Evolutionary conservation across 2,888 invertebrate genomes (phyloP), one percentile per base, ranked within the genome.

Genomic region (Drosophila longiperda): DNA sequence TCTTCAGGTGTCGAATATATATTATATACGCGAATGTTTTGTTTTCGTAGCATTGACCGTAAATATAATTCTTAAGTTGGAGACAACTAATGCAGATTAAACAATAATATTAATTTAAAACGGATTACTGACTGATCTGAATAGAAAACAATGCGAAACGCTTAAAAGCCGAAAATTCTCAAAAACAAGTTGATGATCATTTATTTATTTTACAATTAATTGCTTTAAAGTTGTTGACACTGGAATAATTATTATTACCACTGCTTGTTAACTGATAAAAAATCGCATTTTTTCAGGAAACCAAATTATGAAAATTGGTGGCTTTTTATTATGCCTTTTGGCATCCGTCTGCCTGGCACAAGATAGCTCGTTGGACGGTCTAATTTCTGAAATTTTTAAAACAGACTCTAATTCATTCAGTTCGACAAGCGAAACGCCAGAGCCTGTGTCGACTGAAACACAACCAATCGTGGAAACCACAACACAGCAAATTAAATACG

Each of bases 321-420:
- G 38, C 34, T 36, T 81, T 48, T 5, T 86, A n/a, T 36, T 85
- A 42, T 60, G 79, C 58, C 61, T 66, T 23, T 33, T 78, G 26
- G 66, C 73, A 62, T 67, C 53, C 29, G 17, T n/a, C 9, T 69
- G 79, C 38, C 7, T 69, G n/a, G 73, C 61, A 1, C 80, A 82
- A 49, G 79, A 82, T 36, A 50, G 66, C 17, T 78, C 89, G 0
- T 66, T 87, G 48, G 91, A 91, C 17, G 78, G 75, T 48, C 72
- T 91, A 8, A 87, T 91, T 64, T 80, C 84, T 4, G 80, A 88
- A 33, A 89, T 91, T 26, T 91, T 91, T 23, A 87, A 80, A 26
- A 86, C 83, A 0, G 73, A 78, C 23, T 1, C 26, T 8, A 59
- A 42, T 6, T 26, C 49, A 12, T 58, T 68, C 29, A 62, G 38